Evolutionary conservation across 2,797 vertebrate species (phyloP), one percentile per base, ranked within the genome.

Genomic region (Ptychobarbus kaznakovi): DNA sequence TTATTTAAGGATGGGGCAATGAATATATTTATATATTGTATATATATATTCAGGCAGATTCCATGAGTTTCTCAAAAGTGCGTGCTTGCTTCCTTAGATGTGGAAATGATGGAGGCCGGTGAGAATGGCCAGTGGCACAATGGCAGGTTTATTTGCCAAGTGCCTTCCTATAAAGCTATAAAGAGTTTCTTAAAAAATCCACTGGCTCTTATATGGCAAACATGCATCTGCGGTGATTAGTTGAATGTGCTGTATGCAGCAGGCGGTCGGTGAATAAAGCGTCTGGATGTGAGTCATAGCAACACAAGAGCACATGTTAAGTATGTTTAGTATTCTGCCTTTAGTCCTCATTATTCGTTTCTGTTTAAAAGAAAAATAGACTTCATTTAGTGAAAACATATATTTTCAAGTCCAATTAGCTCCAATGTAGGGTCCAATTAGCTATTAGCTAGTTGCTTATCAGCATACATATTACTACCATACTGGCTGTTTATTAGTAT

Each of bases 141-240:
- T 63, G 72, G 15, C 20, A 77, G 10, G 74, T 77, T 76, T 76
- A n/a, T 56, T n/a, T 76, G 6, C 32, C 40, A 77, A 77, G 51
- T 77, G 20, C 49, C 20, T 78, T 78, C 15, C 13, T 44, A 42
- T 25, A 61, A 42, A 44, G 25, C 9, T 74, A 16, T 35, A 16
- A 65, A 65, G 72, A 5, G 46, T 38, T 20, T 38, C 49, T 75
- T 75, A 35, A 22, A 22, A 56, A 53, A n/a, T 15, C 22, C 18
- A 20, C 28, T 6, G 16, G 8, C 72, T 32, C 28, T 53, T 76
- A 56, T 2, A 76, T 18, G 9, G 28, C 25, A 53, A 53, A 13
- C 28, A 38, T 76, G 15, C 11, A 32, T 53, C 35, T 53, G 28
- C 16, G 10, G 28, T 75, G 46, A 76, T 76, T 38, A 56, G 49